phyloP scores from a whole-genome alignment of 2,113 vertebrate species.

The Phoxinus phoxinus region DNA sequence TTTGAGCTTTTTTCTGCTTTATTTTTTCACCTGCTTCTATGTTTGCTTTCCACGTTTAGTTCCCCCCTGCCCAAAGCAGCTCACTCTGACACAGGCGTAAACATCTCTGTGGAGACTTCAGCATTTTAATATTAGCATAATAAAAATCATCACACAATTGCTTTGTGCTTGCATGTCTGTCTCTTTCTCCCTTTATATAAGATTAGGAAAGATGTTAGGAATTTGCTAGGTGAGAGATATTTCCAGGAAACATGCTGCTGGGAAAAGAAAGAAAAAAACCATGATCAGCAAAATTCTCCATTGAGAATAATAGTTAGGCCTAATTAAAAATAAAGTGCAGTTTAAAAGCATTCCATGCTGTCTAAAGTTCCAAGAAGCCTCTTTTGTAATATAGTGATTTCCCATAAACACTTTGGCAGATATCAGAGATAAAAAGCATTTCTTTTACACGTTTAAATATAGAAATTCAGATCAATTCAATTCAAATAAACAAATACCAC shows the following conservation, averaged over 20 bases:
- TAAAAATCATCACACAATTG: background rate
- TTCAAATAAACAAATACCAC: background rate
- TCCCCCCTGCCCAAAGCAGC: conserved; percentile 26
- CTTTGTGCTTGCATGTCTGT: conserved; percentile 54
- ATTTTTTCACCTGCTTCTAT: conserved; percentile 16
- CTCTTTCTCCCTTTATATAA: conserved; percentile 53
- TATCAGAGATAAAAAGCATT: background rate
- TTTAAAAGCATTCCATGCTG: conserved; percentile 2
- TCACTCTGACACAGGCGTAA: conserved; percentile 60
- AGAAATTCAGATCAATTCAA: background rate
- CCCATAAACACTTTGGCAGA: conserved; percentile 19
- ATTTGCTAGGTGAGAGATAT: background rate
- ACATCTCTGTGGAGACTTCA: conserved; percentile 58
- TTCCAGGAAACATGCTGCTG: conserved; percentile 23
- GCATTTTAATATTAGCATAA: conserved; percentile 57
- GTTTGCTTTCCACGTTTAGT: conserved; percentile 35
- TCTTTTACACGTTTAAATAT: background rate
- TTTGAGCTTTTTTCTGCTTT: background rate
- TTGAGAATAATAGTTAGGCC: background rate
- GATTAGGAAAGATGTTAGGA: conserved; percentile 11
- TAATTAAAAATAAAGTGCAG: background rate
- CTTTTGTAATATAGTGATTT: background rate
- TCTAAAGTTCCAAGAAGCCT: background rate
- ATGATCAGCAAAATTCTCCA: conserved; percentile 2
- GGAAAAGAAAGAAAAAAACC: background rate